Conservation (phyloP, 2,113 vertebrate species). For the Rhegmatorhina hoffmannsi region DNA sequence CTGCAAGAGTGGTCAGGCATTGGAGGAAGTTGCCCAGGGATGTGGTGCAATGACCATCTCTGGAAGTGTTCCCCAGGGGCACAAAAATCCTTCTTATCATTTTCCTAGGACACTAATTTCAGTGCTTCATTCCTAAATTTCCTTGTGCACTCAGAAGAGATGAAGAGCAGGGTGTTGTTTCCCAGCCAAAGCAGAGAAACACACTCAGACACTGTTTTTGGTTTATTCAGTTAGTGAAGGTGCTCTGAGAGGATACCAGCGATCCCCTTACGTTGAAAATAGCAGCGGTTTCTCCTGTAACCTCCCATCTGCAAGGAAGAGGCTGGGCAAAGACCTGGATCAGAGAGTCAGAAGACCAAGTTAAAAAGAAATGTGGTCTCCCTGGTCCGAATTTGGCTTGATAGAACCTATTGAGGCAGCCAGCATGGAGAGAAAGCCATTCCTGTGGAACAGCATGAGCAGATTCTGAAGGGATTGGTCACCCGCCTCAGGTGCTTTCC, state of each 20-base stretch:
- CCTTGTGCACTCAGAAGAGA: background rate
- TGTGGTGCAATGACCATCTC: background rate
- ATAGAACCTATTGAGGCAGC: background rate
- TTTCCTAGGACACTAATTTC: background rate
- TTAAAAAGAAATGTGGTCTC: background rate
- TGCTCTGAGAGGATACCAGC: background rate
- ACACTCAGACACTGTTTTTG: conserved; percentile 26
- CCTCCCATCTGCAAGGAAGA: background rate
- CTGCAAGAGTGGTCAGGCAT: background rate
- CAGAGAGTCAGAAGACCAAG: background rate
- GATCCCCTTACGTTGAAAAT: background rate
- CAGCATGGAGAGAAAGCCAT: background rate
- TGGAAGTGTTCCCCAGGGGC: background rate
- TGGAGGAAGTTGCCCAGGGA: background rate
- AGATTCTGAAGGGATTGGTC: background rate
- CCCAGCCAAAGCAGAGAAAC: conserved; percentile 21
- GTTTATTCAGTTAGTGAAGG: conserved; percentile 4
- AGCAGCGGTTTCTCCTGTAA: background rate
- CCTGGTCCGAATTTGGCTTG: background rate
- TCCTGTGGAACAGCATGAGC: background rate
- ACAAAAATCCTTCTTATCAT: background rate
- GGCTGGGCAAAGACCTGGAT: background rate
- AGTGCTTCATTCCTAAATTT: background rate
- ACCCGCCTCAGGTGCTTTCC: background rate
- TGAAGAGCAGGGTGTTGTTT: background rate